A percentile compares a stretch with the other conserved stretches of the same genome.
Evolutionary conservation across 2,888 invertebrate genomes (phyloP).

Genomic region (Eupithecia inturbata): DNA sequence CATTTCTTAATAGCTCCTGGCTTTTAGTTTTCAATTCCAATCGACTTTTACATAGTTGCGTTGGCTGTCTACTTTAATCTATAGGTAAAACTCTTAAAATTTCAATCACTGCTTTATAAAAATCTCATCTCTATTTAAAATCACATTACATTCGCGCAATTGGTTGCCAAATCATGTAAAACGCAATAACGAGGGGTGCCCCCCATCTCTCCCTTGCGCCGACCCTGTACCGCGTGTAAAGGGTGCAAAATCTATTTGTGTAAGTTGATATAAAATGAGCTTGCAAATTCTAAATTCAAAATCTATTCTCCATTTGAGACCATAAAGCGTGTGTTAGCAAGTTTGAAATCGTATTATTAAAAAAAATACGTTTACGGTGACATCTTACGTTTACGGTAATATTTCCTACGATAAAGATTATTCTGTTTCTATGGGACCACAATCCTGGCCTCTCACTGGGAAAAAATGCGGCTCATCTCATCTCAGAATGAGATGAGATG

Average conservation of each 20-base stretch:
- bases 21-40: background rate
- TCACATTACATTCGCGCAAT: constrained; percentile 15
- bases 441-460: no score
- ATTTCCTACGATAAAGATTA: background rate
- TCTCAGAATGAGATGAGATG: background rate
- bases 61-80: background rate
- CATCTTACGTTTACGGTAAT: no score
- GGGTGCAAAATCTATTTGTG: constrained; percentile 20
- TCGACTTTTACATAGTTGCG: background rate
- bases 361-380: no score
- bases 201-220: background rate
- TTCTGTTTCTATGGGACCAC: background rate
- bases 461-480: no score
- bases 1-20: background rate
- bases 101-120: background rate
- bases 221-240: constrained; percentile 8
- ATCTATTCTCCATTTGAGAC: background rate
- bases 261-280: background rate
- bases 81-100: background rate
- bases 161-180: constrained; percentile 28
- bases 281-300: background rate
- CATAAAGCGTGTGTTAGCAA: background rate
- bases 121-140: constrained; percentile 18
- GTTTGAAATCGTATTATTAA: background rate
- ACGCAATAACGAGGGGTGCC: constrained; percentile 10